Conservation (phyloP, 2,113 vertebrate species). For the Microcebus griseorufus region DNA sequence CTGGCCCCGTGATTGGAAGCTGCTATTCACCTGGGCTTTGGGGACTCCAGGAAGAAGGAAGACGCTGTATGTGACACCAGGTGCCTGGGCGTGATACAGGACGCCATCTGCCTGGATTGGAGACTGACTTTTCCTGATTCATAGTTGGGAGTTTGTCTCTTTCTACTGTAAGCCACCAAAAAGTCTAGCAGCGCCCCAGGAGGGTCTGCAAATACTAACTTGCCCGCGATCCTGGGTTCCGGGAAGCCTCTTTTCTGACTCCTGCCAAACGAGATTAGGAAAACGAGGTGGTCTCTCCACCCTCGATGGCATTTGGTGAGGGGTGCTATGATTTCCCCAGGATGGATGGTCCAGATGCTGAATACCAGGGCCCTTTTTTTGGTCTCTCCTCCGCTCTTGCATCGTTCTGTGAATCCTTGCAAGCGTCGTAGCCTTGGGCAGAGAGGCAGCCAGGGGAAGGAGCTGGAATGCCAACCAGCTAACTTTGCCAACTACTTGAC, state of each 20-base stretch:
- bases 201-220: not conserved
- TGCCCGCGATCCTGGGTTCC: not conserved
- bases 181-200: not conserved
- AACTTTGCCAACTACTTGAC: not conserved
- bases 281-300: not conserved
- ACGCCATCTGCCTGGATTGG: not conserved
- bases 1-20: not conserved
- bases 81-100: not conserved
- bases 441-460: not conserved
- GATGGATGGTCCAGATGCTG: not conserved
- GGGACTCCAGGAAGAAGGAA: not conserved
- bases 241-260: conserved; percentile 8
- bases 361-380: not conserved
- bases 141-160: not conserved
- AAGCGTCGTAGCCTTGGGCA: not conserved
- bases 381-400: not conserved
- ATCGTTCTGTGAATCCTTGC: not conserved
- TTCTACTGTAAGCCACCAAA: not conserved
- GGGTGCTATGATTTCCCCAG: not conserved
- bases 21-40: not conserved
- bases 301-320: not conserved
- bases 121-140: not conserved
- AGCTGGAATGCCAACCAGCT: not conserved
- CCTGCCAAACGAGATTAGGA: not conserved
- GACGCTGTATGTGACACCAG: not conserved